Conservation (phyloP, 2,888 invertebrate genomes). For the Heliconius sara region DNA sequence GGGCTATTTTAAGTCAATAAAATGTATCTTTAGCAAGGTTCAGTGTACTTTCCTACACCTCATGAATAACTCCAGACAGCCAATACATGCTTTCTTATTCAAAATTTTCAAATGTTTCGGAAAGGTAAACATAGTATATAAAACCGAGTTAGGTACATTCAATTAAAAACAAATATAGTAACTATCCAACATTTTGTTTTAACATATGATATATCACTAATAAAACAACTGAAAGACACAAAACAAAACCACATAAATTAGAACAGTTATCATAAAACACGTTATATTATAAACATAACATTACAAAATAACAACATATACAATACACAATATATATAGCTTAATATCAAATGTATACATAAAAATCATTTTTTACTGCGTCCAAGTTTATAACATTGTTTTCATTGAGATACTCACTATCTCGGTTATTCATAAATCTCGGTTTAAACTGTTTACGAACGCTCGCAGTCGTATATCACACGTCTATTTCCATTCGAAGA, state of each 20-base stretch:
- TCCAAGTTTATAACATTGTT: conserved; percentile 68
- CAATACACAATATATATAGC: conserved; percentile 43
- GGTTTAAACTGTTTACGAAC: conserved; percentile 64
- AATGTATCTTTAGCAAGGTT: no score
- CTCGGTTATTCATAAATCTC: conserved; percentile 72
- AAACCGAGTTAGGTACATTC: neutral
- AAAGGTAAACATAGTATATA: no score
- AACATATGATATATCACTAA: neutral
- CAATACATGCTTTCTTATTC: no score
- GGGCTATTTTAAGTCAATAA: no score
- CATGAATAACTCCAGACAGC: no score
- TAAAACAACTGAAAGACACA: neutral
- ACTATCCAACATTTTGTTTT: neutral
- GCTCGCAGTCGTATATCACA: conserved; percentile 62
- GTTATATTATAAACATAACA: conserved; percentile 51
- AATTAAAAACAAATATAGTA: neutral
- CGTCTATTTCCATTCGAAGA: conserved; percentile 67
- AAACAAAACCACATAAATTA: conserved; percentile 28
- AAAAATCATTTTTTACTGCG: conserved; percentile 58
- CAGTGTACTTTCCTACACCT: no score
- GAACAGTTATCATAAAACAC: conserved; percentile 46
- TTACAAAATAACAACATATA: conserved; percentile 53
- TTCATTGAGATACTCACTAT: conserved; percentile 68
- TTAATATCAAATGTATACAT: conserved; percentile 52
- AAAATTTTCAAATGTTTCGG: no score